Evolutionary conservation across 1,140 invertebrate genomes (phyloP), one percentile per base, ranked within the genome.

Genomic region (Anastrepha obliqua): DNA sequence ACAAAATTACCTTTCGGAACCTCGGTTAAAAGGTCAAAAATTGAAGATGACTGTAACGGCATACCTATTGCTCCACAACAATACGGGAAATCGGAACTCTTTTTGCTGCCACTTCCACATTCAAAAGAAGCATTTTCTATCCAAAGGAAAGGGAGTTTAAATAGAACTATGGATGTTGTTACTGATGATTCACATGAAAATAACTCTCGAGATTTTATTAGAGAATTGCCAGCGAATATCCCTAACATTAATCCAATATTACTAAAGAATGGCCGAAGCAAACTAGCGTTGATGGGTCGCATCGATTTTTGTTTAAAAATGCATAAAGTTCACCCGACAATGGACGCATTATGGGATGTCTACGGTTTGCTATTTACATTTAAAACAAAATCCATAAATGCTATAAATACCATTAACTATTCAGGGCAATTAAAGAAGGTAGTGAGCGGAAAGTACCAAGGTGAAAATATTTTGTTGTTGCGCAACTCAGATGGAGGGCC

Each of bases 241-340:
- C n/a, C 17, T 13, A n/a, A 8, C 39, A 20, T 9, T 2, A 51
- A 78, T 44, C 20, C 44, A 17, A 3, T n/a, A 29, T 8, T 17
- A 44, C 47, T 78, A 3, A 90, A 89, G 29, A 55, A 88, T 15
- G 89, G 90, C 6, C 87, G 91, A 3, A 88, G 91, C 58, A 85
- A 90, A 44, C 13, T 89, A 0, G 89, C 87, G 20, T 81, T 92
- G 5, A 86, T 91, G 6, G 92, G 92, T 3, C 90, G 89, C 0
- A 91, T 92, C 0, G 89, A 93, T 39, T 93, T 91, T 65, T 90
- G 89, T 17, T 87, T 93, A 42, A 91, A 91, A 90, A 91, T 87
- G n/a, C 89, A 90, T 15, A 90, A 90, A 87, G 29, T 65, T 29
- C 88, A 93, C 62, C 89, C 91, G 1, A 81, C 90, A 0, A 67